These are phyloP conservation scores for Lasioglossum albipes DNA, from an alignment of 1,140 invertebrate species.

Conservation along the genomic window DNA sequence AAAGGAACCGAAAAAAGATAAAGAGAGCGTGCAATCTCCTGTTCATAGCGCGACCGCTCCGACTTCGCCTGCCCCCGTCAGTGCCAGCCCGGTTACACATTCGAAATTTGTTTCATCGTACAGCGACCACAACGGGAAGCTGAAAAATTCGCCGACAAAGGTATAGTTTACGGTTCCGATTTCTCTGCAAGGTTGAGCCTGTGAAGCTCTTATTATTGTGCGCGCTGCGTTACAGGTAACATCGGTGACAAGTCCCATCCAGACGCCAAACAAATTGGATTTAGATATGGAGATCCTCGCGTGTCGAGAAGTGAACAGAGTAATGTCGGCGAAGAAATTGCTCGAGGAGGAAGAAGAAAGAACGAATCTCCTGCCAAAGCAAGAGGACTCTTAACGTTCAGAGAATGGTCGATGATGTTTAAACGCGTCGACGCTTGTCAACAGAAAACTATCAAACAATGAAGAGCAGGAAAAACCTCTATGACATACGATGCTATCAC, in stretches of 20 bases:
- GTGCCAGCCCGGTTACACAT: slow-evolving; percentile 74
- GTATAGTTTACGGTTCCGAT: slow-evolving; percentile 43
- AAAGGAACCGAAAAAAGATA: slow-evolving; percentile 51
- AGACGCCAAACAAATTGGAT: slow-evolving; percentile 59
- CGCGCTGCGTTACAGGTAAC: slow-evolving; percentile 29
- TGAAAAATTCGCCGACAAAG: slow-evolving; percentile 73
- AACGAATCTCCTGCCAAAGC: slow-evolving; percentile 69
- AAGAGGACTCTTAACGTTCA: slow-evolving; percentile 75
- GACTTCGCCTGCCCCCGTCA: slow-evolving; percentile 73
- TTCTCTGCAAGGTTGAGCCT: too few relatives aligned
- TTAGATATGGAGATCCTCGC: slow-evolving; percentile 63
- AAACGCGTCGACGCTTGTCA: slow-evolving; percentile 42
- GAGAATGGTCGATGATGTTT: slow-evolving; percentile 66
- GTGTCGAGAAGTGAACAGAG: slow-evolving; percentile 62
- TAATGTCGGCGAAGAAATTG: slow-evolving; percentile 62
- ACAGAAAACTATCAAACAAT: slow-evolving; percentile 54
- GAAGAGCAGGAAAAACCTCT: slow-evolving; percentile 63
- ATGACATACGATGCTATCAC: slow-evolving; percentile 67
- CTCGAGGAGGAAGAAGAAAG: slow-evolving; percentile 68
- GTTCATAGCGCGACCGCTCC: slow-evolving; percentile 68
- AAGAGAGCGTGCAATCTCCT: slow-evolving; percentile 63
- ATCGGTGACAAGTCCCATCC: slow-evolving; percentile 51
- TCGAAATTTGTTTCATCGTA: slow-evolving; percentile 69
- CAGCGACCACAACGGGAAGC: slow-evolving; percentile 73
- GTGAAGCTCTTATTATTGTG: too few relatives aligned